Evolutionary conservation across 2,113 vertebrate genomes (phyloP).

Genomic region (Tautogolabrus adspersus): DNA sequence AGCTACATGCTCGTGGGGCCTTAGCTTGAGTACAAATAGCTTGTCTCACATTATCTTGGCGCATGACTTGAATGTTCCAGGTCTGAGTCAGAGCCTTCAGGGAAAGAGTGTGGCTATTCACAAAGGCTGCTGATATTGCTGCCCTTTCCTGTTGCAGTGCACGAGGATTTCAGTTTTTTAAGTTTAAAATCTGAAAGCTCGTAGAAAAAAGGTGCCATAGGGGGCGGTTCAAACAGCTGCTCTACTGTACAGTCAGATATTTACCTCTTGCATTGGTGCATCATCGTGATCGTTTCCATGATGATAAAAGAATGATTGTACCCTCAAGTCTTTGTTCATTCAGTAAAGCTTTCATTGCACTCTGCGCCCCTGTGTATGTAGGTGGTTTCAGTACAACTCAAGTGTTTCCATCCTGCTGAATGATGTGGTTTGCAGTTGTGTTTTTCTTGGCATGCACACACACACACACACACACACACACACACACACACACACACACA

Average conservation of each 20-base stretch:
- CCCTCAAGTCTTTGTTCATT: slow-evolving; percentile 14
- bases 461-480: slow-evolving; percentile 38
- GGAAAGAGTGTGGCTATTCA: slow-evolving; percentile 27
- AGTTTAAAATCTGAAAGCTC: background rate
- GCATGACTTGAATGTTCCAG: slow-evolving; percentile 26
- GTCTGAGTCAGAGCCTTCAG: slow-evolving; percentile 50
- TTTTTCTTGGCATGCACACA: slow-evolving; percentile 44
- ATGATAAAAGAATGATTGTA: slow-evolving; percentile 1
- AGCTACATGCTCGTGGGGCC: slow-evolving; percentile 10
- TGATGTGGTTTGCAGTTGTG: slow-evolving; percentile 57
- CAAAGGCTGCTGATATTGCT: background rate
- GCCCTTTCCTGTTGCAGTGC: slow-evolving; percentile 14
- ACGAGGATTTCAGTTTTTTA: background rate
- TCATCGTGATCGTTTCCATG: background rate
- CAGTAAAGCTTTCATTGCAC: background rate
- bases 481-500: slow-evolving; percentile 1
- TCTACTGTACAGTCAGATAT: background rate
- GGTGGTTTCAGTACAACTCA: slow-evolving; percentile 28
- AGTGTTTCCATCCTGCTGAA: slow-evolving; percentile 50
- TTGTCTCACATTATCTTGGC: slow-evolving; percentile 31
- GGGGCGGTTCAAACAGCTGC: background rate
- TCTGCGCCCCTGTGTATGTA: slow-evolving; percentile 1
- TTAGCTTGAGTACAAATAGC: slow-evolving; percentile 14
- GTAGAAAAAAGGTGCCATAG: background rate
- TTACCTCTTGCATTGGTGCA: background rate